Conservation (phyloP, 2,113 vertebrate genomes). For the Prietella phreatophila region DNA sequence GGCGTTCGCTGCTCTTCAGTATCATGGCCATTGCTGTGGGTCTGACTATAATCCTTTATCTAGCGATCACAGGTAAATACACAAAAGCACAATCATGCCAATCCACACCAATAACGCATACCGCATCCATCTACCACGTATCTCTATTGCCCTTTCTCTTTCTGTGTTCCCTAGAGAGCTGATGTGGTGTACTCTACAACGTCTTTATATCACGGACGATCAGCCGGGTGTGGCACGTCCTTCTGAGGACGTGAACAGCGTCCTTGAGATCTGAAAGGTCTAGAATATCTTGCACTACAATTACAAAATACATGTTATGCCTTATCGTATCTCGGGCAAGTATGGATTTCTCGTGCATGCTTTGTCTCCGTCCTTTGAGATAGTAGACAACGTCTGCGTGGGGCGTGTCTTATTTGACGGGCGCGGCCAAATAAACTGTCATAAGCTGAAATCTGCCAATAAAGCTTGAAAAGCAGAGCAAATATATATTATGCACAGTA, state of each 20-base stretch:
- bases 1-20: slow-evolving; percentile 79
- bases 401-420: neutral
- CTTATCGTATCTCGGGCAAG: slow-evolving; percentile 25
- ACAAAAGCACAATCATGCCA: neutral
- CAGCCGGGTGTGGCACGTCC: neutral
- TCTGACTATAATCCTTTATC: slow-evolving; percentile 50
- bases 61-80: slow-evolving; percentile 46
- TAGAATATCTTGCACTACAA: slow-evolving; percentile 17
- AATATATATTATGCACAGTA: neutral
- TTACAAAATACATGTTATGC: slow-evolving; percentile 12
- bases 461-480: slow-evolving; percentile 2
- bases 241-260: neutral
- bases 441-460: slow-evolving; percentile 6
- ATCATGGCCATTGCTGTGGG: slow-evolving; percentile 79
- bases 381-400: neutral
- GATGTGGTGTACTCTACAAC: neutral
- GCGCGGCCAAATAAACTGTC: neutral
- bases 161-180: slow-evolving; percentile 31
- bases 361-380: slow-evolving; percentile 22
- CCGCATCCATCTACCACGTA: too few species aligned
- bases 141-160: slow-evolving; percentile 1
- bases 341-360: slow-evolving; percentile 41
- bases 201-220: slow-evolving; percentile 16
- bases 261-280: neutral
- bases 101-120: neutral